A percentile compares a stretch with the other conserved stretches of the same genome.
Evolutionary conservation across 92 coral and sea anemone species (phyloP).

Genomic region (Siderastrea radians): DNA sequence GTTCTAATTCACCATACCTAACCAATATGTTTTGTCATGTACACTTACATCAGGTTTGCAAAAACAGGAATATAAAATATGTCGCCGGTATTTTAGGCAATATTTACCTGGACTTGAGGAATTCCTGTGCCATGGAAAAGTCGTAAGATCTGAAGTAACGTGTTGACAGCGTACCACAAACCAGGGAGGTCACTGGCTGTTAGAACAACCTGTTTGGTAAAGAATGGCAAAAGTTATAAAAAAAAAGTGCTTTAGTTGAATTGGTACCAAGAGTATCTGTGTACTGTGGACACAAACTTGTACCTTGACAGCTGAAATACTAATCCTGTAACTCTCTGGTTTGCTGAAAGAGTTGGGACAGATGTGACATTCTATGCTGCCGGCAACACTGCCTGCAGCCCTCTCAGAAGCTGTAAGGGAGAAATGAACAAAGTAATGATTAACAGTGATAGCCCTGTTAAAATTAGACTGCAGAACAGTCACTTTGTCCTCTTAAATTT

Average conservation of each 20-base stretch:
- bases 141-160: slow-evolving; percentile 86
- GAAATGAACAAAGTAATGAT: not conserved
- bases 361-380: slow-evolving; percentile 89
- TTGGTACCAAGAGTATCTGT: not conserved
- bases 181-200: slow-evolving; percentile 87
- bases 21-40: not conserved
- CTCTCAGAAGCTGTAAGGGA: slow-evolving; percentile 12
- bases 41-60: not conserved
- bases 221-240: not conserved
- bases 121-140: slow-evolving; percentile 85
- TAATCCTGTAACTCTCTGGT: slow-evolving; percentile 91
- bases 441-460: not conserved
- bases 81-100: not conserved
- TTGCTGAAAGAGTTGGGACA: slow-evolving; percentile 81
- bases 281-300: not conserved
- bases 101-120: slow-evolving; percentile 85
- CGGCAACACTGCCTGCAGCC: slow-evolving; percentile 46
- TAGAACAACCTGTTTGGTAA: slow-evolving; percentile 66
- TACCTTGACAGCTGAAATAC: slow-evolving; percentile 85
- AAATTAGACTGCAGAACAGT: not conserved
- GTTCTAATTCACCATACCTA: too few species aligned
- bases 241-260: too few species aligned
- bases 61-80: too few species aligned
- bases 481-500: too few species aligned
- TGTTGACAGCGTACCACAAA: slow-evolving; percentile 95